Conservation (phyloP, 1,140 invertebrate genomes). For the Choristoneura fumiferana region DNA sequence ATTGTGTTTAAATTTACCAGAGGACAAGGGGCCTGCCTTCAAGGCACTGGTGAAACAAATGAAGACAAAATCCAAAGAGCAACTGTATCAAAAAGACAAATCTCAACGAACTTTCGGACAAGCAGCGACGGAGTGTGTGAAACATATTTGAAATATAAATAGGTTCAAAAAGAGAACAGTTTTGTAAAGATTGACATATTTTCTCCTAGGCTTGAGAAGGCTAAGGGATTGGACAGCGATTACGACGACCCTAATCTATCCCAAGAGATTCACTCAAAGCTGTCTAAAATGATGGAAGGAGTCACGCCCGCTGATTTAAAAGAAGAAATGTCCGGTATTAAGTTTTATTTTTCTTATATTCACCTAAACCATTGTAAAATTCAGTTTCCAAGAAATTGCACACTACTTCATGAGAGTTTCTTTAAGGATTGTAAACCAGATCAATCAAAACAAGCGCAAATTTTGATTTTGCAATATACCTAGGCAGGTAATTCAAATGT, state of each 20-base stretch:
- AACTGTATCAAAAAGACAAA: slow-evolving; percentile 46
- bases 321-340: slow-evolving; percentile 52
- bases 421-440: too few relatives aligned
- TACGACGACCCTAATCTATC: slow-evolving; percentile 60
- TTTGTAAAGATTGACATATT: neutral
- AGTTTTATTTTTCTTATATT: neutral
- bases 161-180: too few relatives aligned
- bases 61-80: slow-evolving; percentile 42
- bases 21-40: slow-evolving; percentile 63
- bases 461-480: too few relatives aligned
- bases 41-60: slow-evolving; percentile 44
- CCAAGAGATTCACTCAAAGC: slow-evolving; percentile 44
- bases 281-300: slow-evolving; percentile 37
- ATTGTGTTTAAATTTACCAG: too few relatives aligned
- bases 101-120: slow-evolving; percentile 36
- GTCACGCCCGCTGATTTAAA: slow-evolving; percentile 43
- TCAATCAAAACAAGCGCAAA: too few relatives aligned
- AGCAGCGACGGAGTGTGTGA: slow-evolving; percentile 49
- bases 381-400: too few relatives aligned
- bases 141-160: too few relatives aligned
- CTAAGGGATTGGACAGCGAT: slow-evolving; percentile 48
- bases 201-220: slow-evolving; percentile 43
- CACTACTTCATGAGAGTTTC: too few relatives aligned
- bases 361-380: too few relatives aligned
- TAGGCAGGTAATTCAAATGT: neutral